phyloP scores from a whole-genome alignment of 2,113 vertebrate genomes.

The Aegithalos caudatus region DNA sequence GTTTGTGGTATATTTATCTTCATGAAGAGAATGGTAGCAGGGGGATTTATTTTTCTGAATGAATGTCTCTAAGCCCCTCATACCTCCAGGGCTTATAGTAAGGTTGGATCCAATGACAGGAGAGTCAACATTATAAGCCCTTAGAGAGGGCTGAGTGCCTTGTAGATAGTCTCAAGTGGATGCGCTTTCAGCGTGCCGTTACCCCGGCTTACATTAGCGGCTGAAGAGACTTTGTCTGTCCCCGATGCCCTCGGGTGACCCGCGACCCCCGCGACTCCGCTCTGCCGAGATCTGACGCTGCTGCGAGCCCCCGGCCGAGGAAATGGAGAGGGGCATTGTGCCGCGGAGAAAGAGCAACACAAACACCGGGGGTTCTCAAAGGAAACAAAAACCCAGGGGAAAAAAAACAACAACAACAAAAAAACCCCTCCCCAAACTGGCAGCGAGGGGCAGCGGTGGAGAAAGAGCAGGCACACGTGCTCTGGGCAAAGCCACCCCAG shows the following conservation, averaged over 20 bases:
- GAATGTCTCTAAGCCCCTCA: conserved; percentile 67
- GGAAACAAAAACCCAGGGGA: conserved; percentile 59
- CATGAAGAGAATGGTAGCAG: conserved; percentile 67
- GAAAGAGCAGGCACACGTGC: neutral
- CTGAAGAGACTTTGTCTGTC: conserved; percentile 76
- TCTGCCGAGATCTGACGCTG: conserved; percentile 69
- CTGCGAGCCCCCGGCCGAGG: conserved; percentile 65
- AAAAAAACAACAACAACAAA: neutral
- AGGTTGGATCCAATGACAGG: conserved; percentile 77
- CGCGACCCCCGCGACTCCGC: conserved; percentile 74
- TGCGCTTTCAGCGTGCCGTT: conserved; percentile 76
- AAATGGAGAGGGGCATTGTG: conserved; percentile 78
- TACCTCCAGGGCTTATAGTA: conserved; percentile 74
- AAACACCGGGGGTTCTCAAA: conserved; percentile 76
- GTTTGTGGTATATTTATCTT: conserved; percentile 72
- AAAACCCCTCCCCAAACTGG: neutral
- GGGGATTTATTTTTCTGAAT: conserved; percentile 71
- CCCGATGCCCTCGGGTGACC: conserved; percentile 76
- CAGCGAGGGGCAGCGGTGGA: neutral
- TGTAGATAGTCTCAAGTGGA: conserved; percentile 80
- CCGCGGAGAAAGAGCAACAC: conserved; percentile 73
- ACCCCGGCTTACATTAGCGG: conserved; percentile 76
- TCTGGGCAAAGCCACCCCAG: accelerated
- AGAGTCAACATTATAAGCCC: conserved; percentile 79
- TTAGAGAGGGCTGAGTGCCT: conserved; percentile 74